Evolutionary conservation across 1,140 invertebrate genomes (phyloP), one percentile per base, ranked within the genome.

Genomic region (Halictus rubicundus): DNA sequence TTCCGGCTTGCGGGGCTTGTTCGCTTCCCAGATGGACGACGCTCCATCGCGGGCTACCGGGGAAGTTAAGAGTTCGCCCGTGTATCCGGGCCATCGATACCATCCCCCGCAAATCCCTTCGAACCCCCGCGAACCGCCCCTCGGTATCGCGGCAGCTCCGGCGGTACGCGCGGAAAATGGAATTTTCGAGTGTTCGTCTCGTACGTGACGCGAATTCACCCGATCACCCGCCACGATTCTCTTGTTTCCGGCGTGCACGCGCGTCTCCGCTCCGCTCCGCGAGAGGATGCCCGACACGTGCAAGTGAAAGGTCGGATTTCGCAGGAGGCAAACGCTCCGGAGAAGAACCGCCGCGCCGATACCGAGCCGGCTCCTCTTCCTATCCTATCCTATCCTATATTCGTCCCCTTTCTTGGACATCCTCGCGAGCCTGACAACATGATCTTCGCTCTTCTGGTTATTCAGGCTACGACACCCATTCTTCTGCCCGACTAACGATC

Each of bases 161-260:
- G 12, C 5, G 52, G 12, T 21, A 64, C 69, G 60, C 69, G 60
- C 7, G 61, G 69, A 59, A 78, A 78, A 81, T 81, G 74, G 74
- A 81, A 81, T 81, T 78, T 81, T 81, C 80, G 52, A 80, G 78
- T 52, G 72, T 75, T 75, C 78, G 71, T 80, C 78, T 75, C 9
- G 71, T 65, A 68, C 78, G 78, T 80, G 78, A 80, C 46, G 52
- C 54, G 78, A 74, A 80, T 80, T 39, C 57, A 16, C n/a, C 21
- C 23, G 42, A 74, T 74, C 54, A 9, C 6, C 32, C 42, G 32
- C n/a, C n/a, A 59, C 46, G 46, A 32, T 74, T 52, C 64, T 77
- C 42, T 74, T 74, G 64, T 74, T 74, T 65, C 27, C 25, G 42
- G 42, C 42, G 71, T 64, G 39, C 42, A 46, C 52, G 69, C 69